Base-by-base conservation (phyloP, 2,888 invertebrate species). In the Cheilosia variabilis region DNA sequence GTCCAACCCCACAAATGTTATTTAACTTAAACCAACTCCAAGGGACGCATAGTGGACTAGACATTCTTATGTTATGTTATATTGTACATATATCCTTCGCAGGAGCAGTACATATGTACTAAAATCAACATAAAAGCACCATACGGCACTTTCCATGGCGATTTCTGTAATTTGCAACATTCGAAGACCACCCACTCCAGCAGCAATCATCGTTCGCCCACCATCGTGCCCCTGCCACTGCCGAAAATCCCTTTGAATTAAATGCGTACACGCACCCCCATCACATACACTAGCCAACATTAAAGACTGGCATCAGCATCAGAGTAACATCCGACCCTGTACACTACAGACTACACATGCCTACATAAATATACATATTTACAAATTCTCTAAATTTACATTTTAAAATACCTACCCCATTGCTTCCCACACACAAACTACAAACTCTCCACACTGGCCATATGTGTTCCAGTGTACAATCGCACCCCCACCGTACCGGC, bases 121-220 rank as follows among this genome's bases (percentile, higher is more conserved):
- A 62, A 81, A 86, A 76, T 81, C 57, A 86, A 86, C 86, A 86
- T 86, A 66, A 72, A 81, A 86, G 86, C 86, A 86, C 81, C 86
- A 81, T 86, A 86, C 81, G 86, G 86, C 77, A 81, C 76, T 76
- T 86, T 86, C 72, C 81, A 86, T 86, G 77, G 86, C 86, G 86
- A 86, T 86, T 86, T 77, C 86, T 81, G 86, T 86, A 86, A 86
- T 86, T 86, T 86, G 86, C 86, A 86, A 86, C 86, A 86, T 86
- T 86, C 72, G 81, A 86, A 86, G 76, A 77, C 81, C 86, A 77
- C 76, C 81, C 86, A 71, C 66, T 80, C 80, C 72, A 62, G 60
- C 72, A 62, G 60, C 80, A 69, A 69, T 84, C 75, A 71, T 80
- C 71, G 34, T 71, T 66, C 19, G 65, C 58, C 65, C 24, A 60